Conservation (phyloP, 2,888 invertebrate species). For the Scaptomyza tumidula region DNA sequence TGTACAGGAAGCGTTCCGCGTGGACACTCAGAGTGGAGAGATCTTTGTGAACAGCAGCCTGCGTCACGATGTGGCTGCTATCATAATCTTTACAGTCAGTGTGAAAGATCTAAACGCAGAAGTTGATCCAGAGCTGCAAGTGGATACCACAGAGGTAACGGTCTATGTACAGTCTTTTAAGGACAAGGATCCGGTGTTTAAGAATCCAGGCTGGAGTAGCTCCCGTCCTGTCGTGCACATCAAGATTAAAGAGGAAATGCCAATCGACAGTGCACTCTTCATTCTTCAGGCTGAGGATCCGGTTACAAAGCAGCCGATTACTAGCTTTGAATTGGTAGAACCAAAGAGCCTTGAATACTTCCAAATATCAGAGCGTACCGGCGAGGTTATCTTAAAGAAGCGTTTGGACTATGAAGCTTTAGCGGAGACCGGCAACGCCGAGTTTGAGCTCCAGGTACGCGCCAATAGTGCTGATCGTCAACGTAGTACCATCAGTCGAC, state of each 20-base stretch:
- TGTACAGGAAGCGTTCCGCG: constrained; percentile 88
- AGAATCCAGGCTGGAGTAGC: constrained; percentile 89
- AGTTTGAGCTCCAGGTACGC: constrained; percentile 86
- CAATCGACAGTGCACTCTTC: constrained; percentile 89
- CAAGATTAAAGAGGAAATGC: constrained; percentile 90
- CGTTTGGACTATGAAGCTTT: constrained; percentile 91
- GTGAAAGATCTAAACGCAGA: constrained; percentile 90
- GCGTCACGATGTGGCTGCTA: constrained; percentile 90
- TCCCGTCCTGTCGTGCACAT: constrained; percentile 88
- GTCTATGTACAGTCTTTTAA: constrained; percentile 91
- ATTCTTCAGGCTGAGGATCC: constrained; percentile 90
- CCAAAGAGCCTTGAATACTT: constrained; percentile 86
- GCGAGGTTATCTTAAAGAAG: constrained; percentile 90
- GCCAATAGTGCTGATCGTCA: constrained; percentile 84
- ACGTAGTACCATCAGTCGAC: constrained; percentile 88
- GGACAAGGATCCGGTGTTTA: constrained; percentile 91
- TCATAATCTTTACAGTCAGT: constrained; percentile 89
- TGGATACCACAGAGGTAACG: constrained; percentile 89
- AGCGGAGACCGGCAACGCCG: constrained; percentile 77
- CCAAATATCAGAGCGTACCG: constrained; percentile 88
- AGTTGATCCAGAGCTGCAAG: constrained; percentile 87
- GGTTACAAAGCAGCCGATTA: constrained; percentile 87
- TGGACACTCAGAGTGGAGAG: constrained; percentile 89
- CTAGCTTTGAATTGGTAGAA: constrained; percentile 87
- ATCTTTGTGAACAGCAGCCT: constrained; percentile 88